Conservation (phyloP, 2,797 vertebrate genomes). For the Rallus crepitans region DNA sequence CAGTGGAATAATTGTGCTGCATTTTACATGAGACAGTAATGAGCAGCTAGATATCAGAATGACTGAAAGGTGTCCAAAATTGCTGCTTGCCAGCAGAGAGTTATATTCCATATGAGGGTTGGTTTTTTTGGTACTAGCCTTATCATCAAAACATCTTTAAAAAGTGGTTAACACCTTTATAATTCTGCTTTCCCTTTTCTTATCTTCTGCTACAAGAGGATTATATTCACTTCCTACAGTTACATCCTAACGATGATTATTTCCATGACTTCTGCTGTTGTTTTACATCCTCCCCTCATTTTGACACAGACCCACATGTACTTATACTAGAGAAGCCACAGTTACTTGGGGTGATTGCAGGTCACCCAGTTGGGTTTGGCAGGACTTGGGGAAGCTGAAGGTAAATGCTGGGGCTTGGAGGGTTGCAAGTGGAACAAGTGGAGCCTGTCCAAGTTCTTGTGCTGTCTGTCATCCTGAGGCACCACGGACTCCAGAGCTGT, state of each 20-base stretch:
- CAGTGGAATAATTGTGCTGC: not conserved
- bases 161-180: not conserved
- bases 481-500: not conserved
- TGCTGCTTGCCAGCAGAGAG: not conserved
- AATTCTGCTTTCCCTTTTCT: not conserved
- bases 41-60: not conserved
- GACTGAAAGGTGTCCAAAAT: not conserved
- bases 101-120: not conserved
- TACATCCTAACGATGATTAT: not conserved
- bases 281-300: not conserved
- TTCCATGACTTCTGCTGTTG: not conserved
- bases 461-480: not conserved
- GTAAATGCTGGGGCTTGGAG: not conserved
- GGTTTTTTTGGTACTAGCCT: not conserved
- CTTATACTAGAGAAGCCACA: not conserved
- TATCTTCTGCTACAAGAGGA: not conserved
- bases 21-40: not conserved
- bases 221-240: not conserved
- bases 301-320: not conserved
- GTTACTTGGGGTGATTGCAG: not conserved
- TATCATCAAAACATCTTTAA: not conserved
- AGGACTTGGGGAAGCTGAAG: not conserved
- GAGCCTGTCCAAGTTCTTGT: not conserved
- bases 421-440: not conserved
- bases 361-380: not conserved